Evolutionary conservation across 2,113 vertebrate genomes (phyloP), one percentile per base, ranked within the genome.

Genomic region (Choloepus hoffmanni): DNA sequence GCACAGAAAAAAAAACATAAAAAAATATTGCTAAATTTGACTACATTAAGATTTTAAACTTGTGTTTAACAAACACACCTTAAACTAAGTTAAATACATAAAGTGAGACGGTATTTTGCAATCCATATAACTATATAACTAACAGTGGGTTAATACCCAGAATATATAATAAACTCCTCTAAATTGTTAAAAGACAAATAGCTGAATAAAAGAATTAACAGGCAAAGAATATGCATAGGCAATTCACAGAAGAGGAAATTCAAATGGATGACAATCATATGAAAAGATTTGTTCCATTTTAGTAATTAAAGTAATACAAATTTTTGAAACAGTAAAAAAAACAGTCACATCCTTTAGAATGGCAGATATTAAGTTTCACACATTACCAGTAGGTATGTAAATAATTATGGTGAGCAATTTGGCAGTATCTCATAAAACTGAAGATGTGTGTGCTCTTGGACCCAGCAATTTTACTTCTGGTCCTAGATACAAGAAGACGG

Each of bases 151-250:
- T 85, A 85, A 85, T 73, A 58, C 58, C 36, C 48, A 79, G 48
- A 78, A 84, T 67, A 45, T 28, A 82, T 48, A 88, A 93, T 78
- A 73, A 84, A 77, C 6, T 30, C 58, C 30, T 82, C 36, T 94
- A 84, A 36, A 50, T 68, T 55, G 53, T 74, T 76, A 28, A 77
- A 67, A 36, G 11, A 53, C 10, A 88, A 21, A 74, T 45, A 45
- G 1, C 26, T 28, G 26, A 74, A 24, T 60, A 87, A 53, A 50
- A 74, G 45, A 74, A 74, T 74, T 53, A 84, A 63, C 79, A 45
- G 82, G 30, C 58, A 92, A 87, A 58, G 62, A 50, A 33, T 72
- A 74, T 45, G 53, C 82, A 74, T 21, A 72, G 26, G 24, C 23
- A 74, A 28, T 15, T 90, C 53, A 89, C 26, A 76, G 62, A 82